phyloP scores from a whole-genome alignment of 1,140 invertebrate species.

The Delia radicum region DNA sequence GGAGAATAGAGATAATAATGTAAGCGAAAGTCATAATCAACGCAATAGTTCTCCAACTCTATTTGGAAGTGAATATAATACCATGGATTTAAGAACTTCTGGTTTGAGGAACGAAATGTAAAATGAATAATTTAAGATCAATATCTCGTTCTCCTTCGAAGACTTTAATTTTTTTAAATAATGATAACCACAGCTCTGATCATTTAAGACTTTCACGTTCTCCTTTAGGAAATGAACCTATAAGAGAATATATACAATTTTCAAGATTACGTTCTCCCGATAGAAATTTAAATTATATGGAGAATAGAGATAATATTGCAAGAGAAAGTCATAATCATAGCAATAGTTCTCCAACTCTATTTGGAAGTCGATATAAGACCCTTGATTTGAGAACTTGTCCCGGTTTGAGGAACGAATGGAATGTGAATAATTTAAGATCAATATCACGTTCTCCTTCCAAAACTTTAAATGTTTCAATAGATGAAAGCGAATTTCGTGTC shows the following conservation, averaged over 20 bases:
- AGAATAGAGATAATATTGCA: not conserved
- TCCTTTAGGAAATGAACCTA: not conserved
- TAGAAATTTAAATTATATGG: not conserved
- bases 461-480: not conserved
- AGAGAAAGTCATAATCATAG: not conserved
- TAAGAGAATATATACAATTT: not conserved
- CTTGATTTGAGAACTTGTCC: too few relatives aligned
- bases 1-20: too few relatives aligned
- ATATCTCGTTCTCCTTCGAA: too few relatives aligned
- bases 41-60: not conserved
- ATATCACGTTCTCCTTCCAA: not conserved
- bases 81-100: too few relatives aligned
- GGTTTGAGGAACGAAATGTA: too few relatives aligned
- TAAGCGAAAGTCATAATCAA: not conserved
- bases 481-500: not conserved
- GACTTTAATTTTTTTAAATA: too few relatives aligned
- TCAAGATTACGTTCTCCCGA: too few relatives aligned
- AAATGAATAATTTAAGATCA: too few relatives aligned
- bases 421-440: too few relatives aligned
- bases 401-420: too few relatives aligned
- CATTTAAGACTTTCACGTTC: too few relatives aligned
- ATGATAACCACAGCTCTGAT: too few relatives aligned
- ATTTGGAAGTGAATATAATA: not conserved
- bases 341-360: not conserved
- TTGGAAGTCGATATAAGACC: not conserved